These are phyloP conservation scores for Lepilemur septentrionalis DNA, from an alignment of 2,797 vertebrate genomes.

Conservation along the genomic window DNA sequence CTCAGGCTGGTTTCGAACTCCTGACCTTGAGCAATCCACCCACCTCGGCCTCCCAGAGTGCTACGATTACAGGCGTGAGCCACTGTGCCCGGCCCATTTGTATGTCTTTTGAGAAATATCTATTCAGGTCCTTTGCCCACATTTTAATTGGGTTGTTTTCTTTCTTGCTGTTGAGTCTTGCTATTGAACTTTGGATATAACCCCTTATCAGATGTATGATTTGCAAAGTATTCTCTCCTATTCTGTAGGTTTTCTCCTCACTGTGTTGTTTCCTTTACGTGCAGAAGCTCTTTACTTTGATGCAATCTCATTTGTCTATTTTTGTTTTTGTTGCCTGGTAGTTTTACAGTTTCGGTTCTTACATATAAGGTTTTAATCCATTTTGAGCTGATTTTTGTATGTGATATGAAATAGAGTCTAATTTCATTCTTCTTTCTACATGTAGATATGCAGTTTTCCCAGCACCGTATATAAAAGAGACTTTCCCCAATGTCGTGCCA, in stretches of 20 bases:
- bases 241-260: neutral
- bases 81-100: neutral
- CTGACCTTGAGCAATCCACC: too few relatives aligned
- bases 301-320: neutral
- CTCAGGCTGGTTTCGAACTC: too few relatives aligned
- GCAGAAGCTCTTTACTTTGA: neutral
- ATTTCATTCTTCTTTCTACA: neutral
- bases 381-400: neutral
- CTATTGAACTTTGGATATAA: neutral
- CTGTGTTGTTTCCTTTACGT: neutral
- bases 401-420: neutral
- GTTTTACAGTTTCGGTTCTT: neutral
- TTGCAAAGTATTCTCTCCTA: neutral
- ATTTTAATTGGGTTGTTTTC: neutral
- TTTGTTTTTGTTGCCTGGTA: neutral
- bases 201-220: neutral
- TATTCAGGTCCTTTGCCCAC: neutral
- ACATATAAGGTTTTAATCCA: neutral
- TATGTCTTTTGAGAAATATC: neutral
- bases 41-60: too few relatives aligned
- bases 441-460: neutral
- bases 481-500: neutral
- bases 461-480: neutral
- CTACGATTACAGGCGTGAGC: too few relatives aligned
- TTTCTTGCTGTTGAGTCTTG: neutral